A percentile compares a stretch with the other conserved stretches of the same genome.
phyloP scores from a whole-genome alignment of 2,113 vertebrate species.

The Equus quagga region DNA sequence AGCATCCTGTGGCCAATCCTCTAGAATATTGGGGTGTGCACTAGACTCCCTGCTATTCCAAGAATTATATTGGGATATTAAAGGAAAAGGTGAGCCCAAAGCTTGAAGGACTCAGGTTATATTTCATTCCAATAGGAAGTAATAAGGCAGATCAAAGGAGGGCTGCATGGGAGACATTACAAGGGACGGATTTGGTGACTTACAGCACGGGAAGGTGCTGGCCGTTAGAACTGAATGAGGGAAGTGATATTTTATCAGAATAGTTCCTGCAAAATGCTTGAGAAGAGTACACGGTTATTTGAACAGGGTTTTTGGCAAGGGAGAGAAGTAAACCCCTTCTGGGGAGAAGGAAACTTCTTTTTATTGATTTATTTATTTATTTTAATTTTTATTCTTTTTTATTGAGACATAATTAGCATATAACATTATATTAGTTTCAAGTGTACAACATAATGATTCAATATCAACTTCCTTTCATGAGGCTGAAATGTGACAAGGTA shows the following conservation, averaged over 20 bases:
- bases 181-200: background rate
- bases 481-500: background rate
- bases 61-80: background rate
- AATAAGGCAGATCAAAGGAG: background rate
- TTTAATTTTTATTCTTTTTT: too few species aligned
- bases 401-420: background rate
- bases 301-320: background rate
- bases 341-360: background rate
- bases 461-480: background rate
- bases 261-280: background rate
- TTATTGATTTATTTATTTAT: background rate
- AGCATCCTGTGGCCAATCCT: background rate
- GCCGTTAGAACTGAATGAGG: background rate
- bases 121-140: background rate
- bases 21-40: background rate
- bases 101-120: background rate
- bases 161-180: background rate
- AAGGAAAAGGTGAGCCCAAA: background rate
- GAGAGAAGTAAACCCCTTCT: background rate
- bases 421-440: too few species aligned
- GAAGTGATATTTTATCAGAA: background rate
- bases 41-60: background rate
- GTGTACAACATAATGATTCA: background rate
- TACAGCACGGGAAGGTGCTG: background rate
- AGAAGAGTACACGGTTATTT: background rate